Percentiles rank a stretch among this genome's conserved stretches.
These are phyloP conservation scores for Drosophila prosaltans DNA, from an alignment of 1,140 invertebrate genomes.

Conservation along the genomic window DNA sequence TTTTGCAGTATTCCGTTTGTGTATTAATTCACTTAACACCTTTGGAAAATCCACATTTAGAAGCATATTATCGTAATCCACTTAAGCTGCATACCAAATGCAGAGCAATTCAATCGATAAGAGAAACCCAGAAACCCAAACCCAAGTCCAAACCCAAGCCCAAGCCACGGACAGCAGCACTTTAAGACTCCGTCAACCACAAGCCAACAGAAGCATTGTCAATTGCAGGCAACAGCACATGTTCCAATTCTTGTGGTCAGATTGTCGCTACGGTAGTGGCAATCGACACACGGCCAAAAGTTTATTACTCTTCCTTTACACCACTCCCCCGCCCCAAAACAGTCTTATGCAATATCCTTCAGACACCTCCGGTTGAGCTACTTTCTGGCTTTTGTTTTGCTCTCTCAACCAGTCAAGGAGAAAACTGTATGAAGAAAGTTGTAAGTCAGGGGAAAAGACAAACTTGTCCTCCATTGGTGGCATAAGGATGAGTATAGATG, in stretches of 20 bases:
- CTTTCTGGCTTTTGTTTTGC: constrained; percentile 13
- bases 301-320: constrained; percentile 48
- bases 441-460: constrained; percentile 15
- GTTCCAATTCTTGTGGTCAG: constrained; percentile 42
- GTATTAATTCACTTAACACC: constrained; percentile 53
- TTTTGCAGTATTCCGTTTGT: constrained; percentile 16
- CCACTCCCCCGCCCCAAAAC: not conserved
- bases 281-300: constrained; percentile 65
- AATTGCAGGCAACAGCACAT: constrained; percentile 34
- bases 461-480: constrained; percentile 22
- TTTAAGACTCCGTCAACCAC: constrained; percentile 52
- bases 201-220: constrained; percentile 31
- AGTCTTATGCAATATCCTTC: constrained; percentile 22
- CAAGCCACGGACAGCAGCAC: constrained; percentile 36
- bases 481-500: not conserved
- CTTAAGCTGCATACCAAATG: constrained; percentile 49
- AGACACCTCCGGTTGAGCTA: not conserved
- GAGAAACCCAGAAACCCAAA: not conserved
- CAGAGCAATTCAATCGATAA: constrained; percentile 43
- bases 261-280: constrained; percentile 35
- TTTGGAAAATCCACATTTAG: constrained; percentile 26
- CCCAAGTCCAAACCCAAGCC: not conserved
- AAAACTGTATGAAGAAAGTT: constrained; percentile 17
- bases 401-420: not conserved
- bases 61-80: constrained; percentile 49